Evolutionary conservation across 1,140 invertebrate genomes (phyloP).

Genomic region (Lepidurus couesii): DNA sequence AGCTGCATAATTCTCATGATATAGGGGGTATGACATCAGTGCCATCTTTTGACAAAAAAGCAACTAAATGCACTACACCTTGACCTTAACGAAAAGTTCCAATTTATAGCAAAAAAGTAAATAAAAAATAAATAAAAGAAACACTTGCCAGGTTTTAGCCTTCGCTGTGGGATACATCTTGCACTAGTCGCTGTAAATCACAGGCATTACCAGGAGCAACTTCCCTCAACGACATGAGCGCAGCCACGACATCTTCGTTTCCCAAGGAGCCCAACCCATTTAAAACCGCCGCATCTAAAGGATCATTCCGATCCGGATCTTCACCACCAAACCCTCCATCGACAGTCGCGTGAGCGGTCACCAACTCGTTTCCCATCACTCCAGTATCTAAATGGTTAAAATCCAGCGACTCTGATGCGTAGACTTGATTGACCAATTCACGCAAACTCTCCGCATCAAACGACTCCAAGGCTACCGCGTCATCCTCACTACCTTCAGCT

Average conservation of each 20-base stretch:
- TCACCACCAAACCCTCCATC: neutral
- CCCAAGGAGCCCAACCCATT: neutral
- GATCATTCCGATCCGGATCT: neutral
- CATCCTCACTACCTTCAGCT: neutral
- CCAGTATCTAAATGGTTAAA: neutral
- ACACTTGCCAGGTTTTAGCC: neutral
- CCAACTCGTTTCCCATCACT: neutral
- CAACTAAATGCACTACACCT: no score
- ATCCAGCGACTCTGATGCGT: neutral
- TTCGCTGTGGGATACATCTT: neutral
- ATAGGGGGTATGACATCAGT: no score
- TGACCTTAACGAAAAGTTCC: no score
- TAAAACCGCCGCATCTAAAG: neutral
- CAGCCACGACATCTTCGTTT: neutral
- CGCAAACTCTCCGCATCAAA: neutral
- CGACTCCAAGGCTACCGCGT: neutral
- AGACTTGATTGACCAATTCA: neutral
- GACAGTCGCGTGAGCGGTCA: neutral
- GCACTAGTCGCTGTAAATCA: neutral
- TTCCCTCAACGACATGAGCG: slow-evolving; percentile 8
- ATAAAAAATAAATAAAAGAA: neutral
- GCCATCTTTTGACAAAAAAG: no score
- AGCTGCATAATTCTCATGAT: no score
- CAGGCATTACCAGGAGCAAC: neutral
- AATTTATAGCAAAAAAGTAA: neutral